A percentile compares a stretch with the other conserved stretches of the same genome.
These are phyloP conservation scores for Micrastur ruficollis DNA, from an alignment of 2,797 vertebrate species.

Conservation along the genomic window DNA sequence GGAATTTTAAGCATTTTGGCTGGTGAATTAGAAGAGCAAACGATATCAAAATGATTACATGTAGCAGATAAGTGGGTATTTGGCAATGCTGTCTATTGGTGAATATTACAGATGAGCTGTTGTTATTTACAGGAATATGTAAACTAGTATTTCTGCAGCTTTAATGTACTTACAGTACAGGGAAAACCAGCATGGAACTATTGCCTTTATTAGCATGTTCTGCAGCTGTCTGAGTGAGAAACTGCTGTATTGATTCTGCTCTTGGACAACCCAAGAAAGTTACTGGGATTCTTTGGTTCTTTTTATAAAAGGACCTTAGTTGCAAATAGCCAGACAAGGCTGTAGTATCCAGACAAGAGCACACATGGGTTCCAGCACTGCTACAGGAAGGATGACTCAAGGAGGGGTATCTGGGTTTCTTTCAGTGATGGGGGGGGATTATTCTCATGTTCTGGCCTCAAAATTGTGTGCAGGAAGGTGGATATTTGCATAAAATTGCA, in stretches of 20 bases:
- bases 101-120: not conserved
- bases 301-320: not conserved
- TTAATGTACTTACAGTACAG: not conserved
- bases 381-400: not conserved
- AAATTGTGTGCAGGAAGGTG: not conserved
- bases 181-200: not conserved
- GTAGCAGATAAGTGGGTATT: not conserved
- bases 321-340: not conserved
- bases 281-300: accelerated
- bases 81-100: not conserved
- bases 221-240: not conserved
- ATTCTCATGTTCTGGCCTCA: not conserved
- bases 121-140: too few relatives aligned
- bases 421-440: not conserved
- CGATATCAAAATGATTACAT: not conserved
- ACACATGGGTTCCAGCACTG: accelerated
- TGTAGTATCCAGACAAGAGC: not conserved
- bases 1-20: conserved; percentile 48
- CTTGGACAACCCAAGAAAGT: not conserved
- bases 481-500: not conserved
- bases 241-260: not conserved
- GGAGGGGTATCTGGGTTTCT: not conserved
- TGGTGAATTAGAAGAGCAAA: not conserved
- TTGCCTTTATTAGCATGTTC: not conserved
- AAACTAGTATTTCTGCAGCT: not conserved